phyloP scores from a whole-genome alignment of 2,113 vertebrate species.

The Pelmatolapia mariae region DNA sequence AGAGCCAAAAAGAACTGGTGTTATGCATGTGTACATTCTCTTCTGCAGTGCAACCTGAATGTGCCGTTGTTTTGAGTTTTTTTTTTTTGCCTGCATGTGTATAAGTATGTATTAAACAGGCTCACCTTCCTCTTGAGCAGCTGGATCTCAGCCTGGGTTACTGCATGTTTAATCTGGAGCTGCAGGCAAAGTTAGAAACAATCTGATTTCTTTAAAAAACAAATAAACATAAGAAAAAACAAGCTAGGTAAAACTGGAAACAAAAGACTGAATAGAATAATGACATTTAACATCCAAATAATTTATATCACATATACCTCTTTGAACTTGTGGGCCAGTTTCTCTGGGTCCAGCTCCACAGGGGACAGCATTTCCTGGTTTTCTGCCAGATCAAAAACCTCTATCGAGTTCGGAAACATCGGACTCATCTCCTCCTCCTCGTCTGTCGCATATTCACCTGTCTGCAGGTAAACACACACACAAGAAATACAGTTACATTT shows the following conservation, averaged over 20 bases:
- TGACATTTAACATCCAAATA: background rate
- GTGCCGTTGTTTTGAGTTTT: accelerated
- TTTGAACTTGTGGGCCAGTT: conserved; percentile 94
- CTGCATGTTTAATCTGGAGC: conserved; percentile 97
- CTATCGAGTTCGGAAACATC: conserved; percentile 90
- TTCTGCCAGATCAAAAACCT: conserved; percentile 94
- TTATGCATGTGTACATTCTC: background rate
- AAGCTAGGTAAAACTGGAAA: background rate
- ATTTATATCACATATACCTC: conserved; percentile 71
- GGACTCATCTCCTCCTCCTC: conserved; percentile 93
- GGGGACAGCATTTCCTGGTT: conserved; percentile 88
- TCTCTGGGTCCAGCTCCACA: conserved; percentile 92
- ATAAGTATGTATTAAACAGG: background rate
- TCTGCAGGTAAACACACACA: conserved; percentile 61
- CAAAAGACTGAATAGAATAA: background rate
- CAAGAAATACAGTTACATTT: background rate
- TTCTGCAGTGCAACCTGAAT: background rate
- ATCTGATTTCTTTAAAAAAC: background rate
- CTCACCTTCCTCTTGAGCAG: conserved; percentile 95
- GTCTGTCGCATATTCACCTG: conserved; percentile 91
- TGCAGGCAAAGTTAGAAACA: conserved; percentile 19
- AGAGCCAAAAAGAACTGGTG: background rate
- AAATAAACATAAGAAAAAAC: background rate
- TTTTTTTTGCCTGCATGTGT: background rate
- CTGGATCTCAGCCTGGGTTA: conserved; percentile 94